These are phyloP conservation scores for Phenganax marumi DNA, from an alignment of 92 coral and sea anemone species.

Conservation along the genomic window DNA sequence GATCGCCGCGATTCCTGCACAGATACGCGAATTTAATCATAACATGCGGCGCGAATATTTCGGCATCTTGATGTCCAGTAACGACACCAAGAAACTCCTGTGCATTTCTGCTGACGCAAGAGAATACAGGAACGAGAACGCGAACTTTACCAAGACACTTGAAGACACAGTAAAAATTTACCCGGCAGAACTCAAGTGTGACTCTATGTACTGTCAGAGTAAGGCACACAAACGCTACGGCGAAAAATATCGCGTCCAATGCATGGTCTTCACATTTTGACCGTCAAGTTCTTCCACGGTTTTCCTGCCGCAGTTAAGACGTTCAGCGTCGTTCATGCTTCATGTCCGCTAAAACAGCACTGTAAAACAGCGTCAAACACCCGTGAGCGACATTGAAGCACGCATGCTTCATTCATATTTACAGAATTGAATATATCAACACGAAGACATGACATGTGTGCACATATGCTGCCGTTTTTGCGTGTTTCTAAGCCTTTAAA, in stretches of 20 bases:
- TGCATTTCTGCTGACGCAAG: not conserved
- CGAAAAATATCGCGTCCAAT: slow-evolving; percentile 4
- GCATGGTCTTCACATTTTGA: slow-evolving; percentile 24
- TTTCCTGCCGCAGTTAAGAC: not conserved
- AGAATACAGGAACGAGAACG: not conserved
- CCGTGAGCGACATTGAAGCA: no score
- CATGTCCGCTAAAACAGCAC: not conserved
- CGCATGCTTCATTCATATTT: no score
- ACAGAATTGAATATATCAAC: not conserved
- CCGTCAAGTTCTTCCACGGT: not conserved
- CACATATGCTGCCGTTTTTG: not conserved
- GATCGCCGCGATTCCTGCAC: not conserved
- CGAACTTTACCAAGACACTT: not conserved
- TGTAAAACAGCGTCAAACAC: no score
- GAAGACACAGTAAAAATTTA: not conserved
- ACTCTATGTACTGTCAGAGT: slow-evolving; percentile 38
- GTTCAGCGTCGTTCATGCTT: not conserved
- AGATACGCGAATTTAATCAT: not conserved
- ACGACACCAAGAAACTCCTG: slow-evolving; percentile 9
- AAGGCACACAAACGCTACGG: not conserved
- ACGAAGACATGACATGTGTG: not conserved
- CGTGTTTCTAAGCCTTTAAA: not conserved
- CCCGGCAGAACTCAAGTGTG: slow-evolving; percentile 28
- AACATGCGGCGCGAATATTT: slow-evolving; percentile 6
- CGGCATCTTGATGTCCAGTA: slow-evolving; percentile 24